phyloP scores from a whole-genome alignment of 2,113 vertebrate genomes.

The Nerophis ophidion region DNA sequence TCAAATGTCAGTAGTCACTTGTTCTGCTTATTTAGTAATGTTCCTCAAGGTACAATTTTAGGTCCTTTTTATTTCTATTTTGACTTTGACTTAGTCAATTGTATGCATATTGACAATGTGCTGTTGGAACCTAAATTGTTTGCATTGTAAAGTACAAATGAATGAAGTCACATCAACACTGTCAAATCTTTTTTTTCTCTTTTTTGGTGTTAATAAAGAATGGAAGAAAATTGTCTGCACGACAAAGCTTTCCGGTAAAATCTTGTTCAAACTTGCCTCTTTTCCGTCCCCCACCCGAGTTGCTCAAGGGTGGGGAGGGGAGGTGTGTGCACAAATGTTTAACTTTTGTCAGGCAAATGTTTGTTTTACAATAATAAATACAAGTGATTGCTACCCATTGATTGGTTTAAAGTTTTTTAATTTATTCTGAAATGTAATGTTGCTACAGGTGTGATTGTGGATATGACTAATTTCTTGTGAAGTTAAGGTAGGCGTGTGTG shows the following conservation, averaged over 20 bases:
- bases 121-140: no score
- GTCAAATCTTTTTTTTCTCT: not conserved
- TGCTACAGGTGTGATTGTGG: not conserved
- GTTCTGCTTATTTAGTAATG: no score
- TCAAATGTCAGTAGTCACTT: no score
- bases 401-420: no score
- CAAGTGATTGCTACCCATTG: no score
- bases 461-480: constrained; percentile 12
- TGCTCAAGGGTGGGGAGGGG: not conserved
- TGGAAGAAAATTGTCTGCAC: not conserved
- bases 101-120: no score
- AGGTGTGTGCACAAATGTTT: not conserved
- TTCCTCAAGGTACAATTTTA: no score
- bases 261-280: constrained; percentile 23
- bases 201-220: not conserved
- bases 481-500: constrained; percentile 3
- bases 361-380: not conserved
- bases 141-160: not conserved
- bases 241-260: not conserved
- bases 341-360: not conserved
- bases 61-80: no score
- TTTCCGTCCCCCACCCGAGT: not conserved
- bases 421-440: constrained; percentile 5
- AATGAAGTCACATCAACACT: not conserved
- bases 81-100: no score